Conservation (phyloP, 2,888 invertebrate genomes). For the Drosophila neonasuta region DNA sequence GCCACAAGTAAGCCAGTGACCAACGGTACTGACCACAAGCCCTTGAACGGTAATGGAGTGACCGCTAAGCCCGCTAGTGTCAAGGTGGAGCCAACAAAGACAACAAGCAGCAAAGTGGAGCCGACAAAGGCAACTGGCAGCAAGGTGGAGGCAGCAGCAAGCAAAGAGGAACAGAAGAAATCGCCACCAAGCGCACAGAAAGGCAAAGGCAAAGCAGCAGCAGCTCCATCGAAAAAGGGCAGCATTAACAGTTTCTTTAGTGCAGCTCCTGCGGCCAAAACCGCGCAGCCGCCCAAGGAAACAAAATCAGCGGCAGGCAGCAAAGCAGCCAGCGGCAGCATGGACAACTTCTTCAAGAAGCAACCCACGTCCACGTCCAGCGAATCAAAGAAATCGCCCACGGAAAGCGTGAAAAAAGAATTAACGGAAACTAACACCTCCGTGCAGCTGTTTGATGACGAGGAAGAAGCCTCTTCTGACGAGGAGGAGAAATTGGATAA, state of each 20-base stretch:
- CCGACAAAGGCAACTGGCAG: slow-evolving; percentile 6
- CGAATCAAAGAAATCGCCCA: slow-evolving; percentile 34
- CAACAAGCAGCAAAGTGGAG: slow-evolving; percentile 18
- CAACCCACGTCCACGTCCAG: slow-evolving; percentile 32
- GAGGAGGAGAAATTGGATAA: slow-evolving; percentile 79
- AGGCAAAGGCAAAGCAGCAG: slow-evolving; percentile 30
- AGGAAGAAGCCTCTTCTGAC: slow-evolving; percentile 74
- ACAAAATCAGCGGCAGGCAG: slow-evolving; percentile 44
- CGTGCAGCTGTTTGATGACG: slow-evolving; percentile 71
- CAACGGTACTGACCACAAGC: slow-evolving; percentile 38
- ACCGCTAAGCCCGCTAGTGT: slow-evolving; percentile 15
- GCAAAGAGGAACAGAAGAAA: slow-evolving; percentile 39
- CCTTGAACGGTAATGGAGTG: slow-evolving; percentile 12
- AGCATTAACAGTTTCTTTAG: slow-evolving; percentile 73
- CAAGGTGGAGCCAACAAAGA: slow-evolving; percentile 26
- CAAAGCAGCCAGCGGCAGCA: slow-evolving; percentile 43
- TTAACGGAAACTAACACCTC: slow-evolving; percentile 65
- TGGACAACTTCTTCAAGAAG: slow-evolving; percentile 66
- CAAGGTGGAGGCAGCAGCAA: slow-evolving; percentile 19
- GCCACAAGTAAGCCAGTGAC: background rate
- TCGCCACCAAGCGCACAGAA: slow-evolving; percentile 50
- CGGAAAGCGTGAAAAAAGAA: slow-evolving; percentile 33
- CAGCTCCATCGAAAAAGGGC: slow-evolving; percentile 58
- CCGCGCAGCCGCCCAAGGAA: slow-evolving; percentile 42
- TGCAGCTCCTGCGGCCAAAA: slow-evolving; percentile 46